Evolutionary conservation across 2,797 vertebrate genomes (phyloP).

Genomic region (Podarcis lilfordi): DNA sequence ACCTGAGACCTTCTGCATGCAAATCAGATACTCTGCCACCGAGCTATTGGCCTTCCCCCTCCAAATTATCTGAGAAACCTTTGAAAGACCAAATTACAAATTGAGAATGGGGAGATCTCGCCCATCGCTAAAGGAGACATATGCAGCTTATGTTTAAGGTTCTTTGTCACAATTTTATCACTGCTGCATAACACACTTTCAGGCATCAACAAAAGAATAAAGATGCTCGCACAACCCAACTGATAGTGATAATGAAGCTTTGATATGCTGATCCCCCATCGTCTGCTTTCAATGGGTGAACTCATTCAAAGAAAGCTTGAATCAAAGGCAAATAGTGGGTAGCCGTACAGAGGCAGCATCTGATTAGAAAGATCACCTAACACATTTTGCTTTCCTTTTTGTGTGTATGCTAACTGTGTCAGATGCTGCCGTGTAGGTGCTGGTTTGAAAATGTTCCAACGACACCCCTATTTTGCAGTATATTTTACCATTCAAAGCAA

Average conservation of each 20-base stretch:
- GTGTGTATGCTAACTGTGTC: slow-evolving; percentile 71
- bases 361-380: slow-evolving; percentile 79
- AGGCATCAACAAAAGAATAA: slow-evolving; percentile 74
- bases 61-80: neutral
- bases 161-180: slow-evolving; percentile 64
- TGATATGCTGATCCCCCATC: slow-evolving; percentile 71
- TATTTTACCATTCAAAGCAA: neutral
- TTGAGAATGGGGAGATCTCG: slow-evolving; percentile 14
- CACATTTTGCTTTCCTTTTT: slow-evolving; percentile 73
- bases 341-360: slow-evolving; percentile 76
- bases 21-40: too few species aligned
- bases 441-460: slow-evolving; percentile 48
- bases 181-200: slow-evolving; percentile 69
- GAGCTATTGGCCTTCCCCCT: too few species aligned
- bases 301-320: slow-evolving; percentile 76
- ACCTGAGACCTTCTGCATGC: too few species aligned
- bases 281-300: slow-evolving; percentile 72
- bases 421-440: slow-evolving; percentile 67
- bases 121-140: slow-evolving; percentile 28
- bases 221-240: slow-evolving; percentile 71
- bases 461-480: slow-evolving; percentile 44
- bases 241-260: slow-evolving; percentile 77
- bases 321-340: slow-evolving; percentile 78
- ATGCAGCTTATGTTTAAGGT: slow-evolving; percentile 66
- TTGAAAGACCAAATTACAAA: slow-evolving; percentile 12